These are phyloP conservation scores for Neosilurus mollespiculum DNA, from an alignment of 2,797 vertebrate genomes.

Conservation along the genomic window DNA sequence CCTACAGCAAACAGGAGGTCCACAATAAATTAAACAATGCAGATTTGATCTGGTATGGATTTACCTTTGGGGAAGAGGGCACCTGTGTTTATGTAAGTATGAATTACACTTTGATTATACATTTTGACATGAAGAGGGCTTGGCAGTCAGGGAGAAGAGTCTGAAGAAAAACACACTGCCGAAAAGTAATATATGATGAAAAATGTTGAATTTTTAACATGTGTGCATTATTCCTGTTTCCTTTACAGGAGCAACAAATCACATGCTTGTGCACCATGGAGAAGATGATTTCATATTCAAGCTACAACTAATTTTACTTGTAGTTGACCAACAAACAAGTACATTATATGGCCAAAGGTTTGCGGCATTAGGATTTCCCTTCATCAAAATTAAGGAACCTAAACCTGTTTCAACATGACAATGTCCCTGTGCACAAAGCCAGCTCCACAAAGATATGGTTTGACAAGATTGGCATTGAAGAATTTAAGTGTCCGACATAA, in stretches of 20 bases:
- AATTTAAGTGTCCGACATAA: not conserved
- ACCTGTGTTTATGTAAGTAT: not conserved
- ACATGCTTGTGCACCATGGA: not conserved
- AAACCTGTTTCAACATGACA: not conserved
- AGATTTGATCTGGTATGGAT: not conserved
- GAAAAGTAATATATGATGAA: not conserved
- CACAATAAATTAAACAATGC: not conserved
- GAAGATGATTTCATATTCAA: not conserved
- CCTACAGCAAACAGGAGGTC: not conserved
- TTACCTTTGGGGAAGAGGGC: not conserved
- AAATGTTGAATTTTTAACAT: not conserved
- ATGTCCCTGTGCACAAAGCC: not conserved
- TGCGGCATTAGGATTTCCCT: not conserved
- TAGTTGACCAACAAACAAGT: too few relatives aligned
- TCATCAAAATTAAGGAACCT: not conserved
- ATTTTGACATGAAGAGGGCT: not conserved
- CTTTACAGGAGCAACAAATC: not conserved
- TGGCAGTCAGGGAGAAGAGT: not conserved
- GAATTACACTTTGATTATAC: slow-evolving; percentile 7
- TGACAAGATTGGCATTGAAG: not conserved
- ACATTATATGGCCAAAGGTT: not conserved
- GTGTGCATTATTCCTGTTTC: not conserved
- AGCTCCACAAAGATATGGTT: not conserved
- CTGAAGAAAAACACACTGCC: not conserved
- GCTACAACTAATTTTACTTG: not conserved